Evolutionary conservation across 2,888 invertebrate genomes (phyloP).

Genomic region (Aspidiotus rigidus): DNA sequence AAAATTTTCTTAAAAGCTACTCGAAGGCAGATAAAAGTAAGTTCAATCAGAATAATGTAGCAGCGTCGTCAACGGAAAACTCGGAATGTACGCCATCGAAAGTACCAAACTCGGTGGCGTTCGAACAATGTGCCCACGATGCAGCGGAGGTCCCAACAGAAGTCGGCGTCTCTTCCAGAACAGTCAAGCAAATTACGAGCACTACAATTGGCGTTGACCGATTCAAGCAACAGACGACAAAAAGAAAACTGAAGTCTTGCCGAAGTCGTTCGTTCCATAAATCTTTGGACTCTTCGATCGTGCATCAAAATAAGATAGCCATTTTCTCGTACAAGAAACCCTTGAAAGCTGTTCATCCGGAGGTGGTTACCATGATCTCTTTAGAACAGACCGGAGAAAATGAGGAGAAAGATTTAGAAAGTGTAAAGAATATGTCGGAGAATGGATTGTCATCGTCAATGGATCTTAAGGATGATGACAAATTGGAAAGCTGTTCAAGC

Average conservation of each 20-base stretch:
- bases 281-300: conserved; percentile 30
- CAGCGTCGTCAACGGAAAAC: too few relatives aligned
- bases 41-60: too few relatives aligned
- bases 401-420: background rate
- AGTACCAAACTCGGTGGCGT: background rate
- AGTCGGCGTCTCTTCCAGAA: background rate
- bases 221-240: conserved; percentile 3
- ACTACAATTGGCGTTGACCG: background rate
- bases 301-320: background rate
- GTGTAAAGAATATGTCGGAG: background rate
- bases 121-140: background rate
- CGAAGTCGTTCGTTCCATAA: conserved; percentile 35
- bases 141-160: background rate
- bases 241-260: conserved; percentile 35
- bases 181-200: background rate
- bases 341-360: conserved; percentile 37
- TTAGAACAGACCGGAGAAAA: conserved; percentile 46
- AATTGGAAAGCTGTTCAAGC: too few relatives aligned
- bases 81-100: background rate
- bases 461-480: too few relatives aligned
- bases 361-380: conserved; percentile 58
- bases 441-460: too few relatives aligned
- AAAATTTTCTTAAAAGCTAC: conserved; percentile 24
- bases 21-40: background rate
- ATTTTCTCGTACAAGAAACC: conserved; percentile 12